Evolutionary conservation across 2,113 vertebrate genomes (phyloP).

Genomic region (Mola mola): DNA sequence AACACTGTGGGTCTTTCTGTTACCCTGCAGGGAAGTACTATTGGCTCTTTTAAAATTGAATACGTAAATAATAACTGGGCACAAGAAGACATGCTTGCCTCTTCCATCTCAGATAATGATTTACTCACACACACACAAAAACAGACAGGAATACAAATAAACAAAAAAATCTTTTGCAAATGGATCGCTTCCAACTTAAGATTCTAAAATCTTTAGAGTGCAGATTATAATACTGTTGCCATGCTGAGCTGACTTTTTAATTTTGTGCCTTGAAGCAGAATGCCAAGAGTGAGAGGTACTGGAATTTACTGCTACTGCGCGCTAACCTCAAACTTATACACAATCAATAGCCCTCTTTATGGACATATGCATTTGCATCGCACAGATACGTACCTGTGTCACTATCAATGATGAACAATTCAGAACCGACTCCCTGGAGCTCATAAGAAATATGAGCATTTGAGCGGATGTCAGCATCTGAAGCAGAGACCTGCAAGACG

Average conservation of each 20-base stretch:
- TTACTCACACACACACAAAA: background rate
- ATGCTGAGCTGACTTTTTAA: no score
- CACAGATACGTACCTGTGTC: conserved; percentile 86
- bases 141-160: conserved; percentile 6
- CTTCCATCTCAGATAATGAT: conserved; percentile 14
- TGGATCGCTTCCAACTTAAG: conserved; percentile 18
- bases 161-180: no score
- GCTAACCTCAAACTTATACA: no score
- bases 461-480: conserved; percentile 94
- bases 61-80: conserved; percentile 59
- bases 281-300: no score
- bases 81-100: conserved; percentile 15
- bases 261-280: no score
- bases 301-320: no score
- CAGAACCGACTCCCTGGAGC: conserved; percentile 87
- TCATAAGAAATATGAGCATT: conserved; percentile 93
- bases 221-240: no score
- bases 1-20: conserved; percentile 25
- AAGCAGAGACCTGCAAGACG: conserved; percentile 90
- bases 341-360: no score
- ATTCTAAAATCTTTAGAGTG: background rate
- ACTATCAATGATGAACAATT: conserved; percentile 89
- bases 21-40: conserved; percentile 49
- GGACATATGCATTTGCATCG: background rate
- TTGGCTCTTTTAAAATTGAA: conserved; percentile 35